Evolutionary conservation across 2,888 invertebrate genomes (phyloP).

Genomic region (Polymixis flavicincta): DNA sequence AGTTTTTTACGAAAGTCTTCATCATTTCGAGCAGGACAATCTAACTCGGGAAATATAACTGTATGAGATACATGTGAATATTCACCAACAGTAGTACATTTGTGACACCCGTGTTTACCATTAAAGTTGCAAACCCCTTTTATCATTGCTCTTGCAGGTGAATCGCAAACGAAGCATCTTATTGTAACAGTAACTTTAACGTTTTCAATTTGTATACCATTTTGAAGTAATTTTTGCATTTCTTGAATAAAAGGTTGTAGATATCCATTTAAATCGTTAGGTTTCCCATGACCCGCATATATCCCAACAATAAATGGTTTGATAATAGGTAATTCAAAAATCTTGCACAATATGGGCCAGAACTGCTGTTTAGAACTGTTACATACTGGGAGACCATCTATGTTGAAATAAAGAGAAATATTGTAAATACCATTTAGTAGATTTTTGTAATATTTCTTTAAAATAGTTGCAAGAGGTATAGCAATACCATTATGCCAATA

Average conservation of each 20-base stretch:
- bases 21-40: not conserved
- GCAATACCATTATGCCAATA: no score
- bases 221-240: not conserved
- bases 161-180: conserved; percentile 4
- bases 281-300: not conserved
- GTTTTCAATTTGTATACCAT: not conserved
- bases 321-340: not conserved
- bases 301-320: not conserved
- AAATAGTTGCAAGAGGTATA: no score
- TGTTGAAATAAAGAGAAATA: not conserved
- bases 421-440: no score
- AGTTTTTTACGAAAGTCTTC: not conserved
- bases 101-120: not conserved
- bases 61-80: not conserved
- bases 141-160: conserved; percentile 4
- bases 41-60: not conserved
- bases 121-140: conserved; percentile 2
- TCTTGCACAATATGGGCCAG: conserved; percentile 10
- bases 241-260: not conserved
- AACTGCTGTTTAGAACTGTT: conserved; percentile 10
- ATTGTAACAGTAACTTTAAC: not conserved
- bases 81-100: not conserved
- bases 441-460: no score
- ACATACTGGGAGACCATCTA: conserved; percentile 5
- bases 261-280: conserved; percentile 1